These are phyloP conservation scores for Micrasema minimum DNA, from an alignment of 1,140 invertebrate species.

Conservation along the genomic window DNA sequence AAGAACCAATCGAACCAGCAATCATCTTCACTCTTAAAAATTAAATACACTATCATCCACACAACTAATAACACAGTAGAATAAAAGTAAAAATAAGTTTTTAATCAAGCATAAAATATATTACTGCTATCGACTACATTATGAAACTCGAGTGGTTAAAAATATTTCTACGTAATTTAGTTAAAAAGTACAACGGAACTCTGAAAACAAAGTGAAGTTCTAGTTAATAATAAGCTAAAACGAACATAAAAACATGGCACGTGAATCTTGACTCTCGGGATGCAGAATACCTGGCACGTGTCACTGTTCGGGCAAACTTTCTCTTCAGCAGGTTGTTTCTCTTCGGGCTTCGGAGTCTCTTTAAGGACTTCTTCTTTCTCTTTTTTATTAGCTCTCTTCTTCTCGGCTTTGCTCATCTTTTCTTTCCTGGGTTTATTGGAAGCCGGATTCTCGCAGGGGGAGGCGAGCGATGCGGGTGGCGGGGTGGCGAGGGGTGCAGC, in stretches of 20 bases:
- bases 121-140: too few species aligned
- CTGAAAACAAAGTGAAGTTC: constrained; percentile 5
- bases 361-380: constrained; percentile 35
- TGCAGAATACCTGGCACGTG: constrained; percentile 9
- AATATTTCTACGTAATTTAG: too few species aligned
- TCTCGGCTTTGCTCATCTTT: constrained; percentile 42
- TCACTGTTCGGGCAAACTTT: not conserved
- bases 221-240: constrained; percentile 15
- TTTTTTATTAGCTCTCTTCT: constrained; percentile 44
- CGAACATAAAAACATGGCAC: constrained; percentile 3
- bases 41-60: too few species aligned
- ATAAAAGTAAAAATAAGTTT: too few species aligned
- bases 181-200: constrained; percentile 1
- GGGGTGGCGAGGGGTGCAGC: too few species aligned
- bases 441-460: not conserved
- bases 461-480: not conserved
- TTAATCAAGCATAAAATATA: too few species aligned
- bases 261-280: not conserved
- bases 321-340: constrained; percentile 7
- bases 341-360: constrained; percentile 17
- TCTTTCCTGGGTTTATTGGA: constrained; percentile 30
- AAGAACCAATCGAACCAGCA: too few species aligned
- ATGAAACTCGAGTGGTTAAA: too few species aligned
- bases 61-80: too few species aligned
- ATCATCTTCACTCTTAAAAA: too few species aligned